Evolutionary conservation across 2,797 vertebrate genomes (phyloP).

Genomic region (Pantherophis alleghaniensis): DNA sequence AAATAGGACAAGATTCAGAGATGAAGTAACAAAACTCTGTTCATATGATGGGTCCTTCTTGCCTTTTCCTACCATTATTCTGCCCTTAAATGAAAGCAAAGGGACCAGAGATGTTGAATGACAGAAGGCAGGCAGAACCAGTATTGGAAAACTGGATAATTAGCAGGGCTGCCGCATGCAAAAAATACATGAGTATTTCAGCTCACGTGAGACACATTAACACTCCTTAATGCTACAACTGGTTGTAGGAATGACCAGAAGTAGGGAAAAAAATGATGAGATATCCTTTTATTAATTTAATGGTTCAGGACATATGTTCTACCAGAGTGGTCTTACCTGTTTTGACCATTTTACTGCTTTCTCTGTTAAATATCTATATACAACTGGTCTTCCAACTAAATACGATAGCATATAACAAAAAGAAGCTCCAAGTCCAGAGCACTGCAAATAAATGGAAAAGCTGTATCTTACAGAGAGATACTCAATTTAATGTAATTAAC

Average conservation of each 20-base stretch:
- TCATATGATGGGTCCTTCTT: not conserved
- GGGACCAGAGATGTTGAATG: not conserved
- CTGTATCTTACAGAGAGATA: not conserved
- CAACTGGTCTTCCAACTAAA: constrained; percentile 91
- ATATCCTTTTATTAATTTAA: not conserved
- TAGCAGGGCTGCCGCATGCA: not conserved
- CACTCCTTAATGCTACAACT: not conserved
- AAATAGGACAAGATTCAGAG: not conserved
- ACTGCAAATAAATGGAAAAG: constrained; percentile 73
- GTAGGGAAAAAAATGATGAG: not conserved
- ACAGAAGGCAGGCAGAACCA: not conserved
- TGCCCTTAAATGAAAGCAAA: not conserved
- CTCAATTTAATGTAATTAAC: constrained; percentile 1
- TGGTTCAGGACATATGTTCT: not conserved
- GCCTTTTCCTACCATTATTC: not conserved
- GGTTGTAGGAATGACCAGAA: not conserved
- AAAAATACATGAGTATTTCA: not conserved
- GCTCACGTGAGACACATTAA: not conserved
- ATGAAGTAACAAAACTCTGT: not conserved
- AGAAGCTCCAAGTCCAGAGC: constrained; percentile 94
- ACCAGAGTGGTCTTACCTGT: constrained; percentile 79
- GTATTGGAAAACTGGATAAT: not conserved
- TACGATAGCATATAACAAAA: constrained; percentile 98
- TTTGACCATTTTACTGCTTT: constrained; percentile 95
- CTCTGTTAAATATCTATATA: constrained; percentile 96